phyloP scores from a whole-genome alignment of 2,888 invertebrate species.

The Panopea generosa region DNA sequence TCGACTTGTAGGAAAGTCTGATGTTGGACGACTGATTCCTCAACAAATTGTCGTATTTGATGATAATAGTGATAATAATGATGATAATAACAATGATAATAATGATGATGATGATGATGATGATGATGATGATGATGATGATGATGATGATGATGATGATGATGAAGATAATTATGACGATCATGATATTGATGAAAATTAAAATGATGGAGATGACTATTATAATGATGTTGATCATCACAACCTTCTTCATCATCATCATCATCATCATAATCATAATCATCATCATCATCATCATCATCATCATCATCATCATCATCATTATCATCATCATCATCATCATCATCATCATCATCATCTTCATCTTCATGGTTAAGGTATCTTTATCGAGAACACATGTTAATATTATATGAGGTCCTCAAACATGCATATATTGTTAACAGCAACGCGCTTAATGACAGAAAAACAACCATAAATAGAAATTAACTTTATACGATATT shows the following conservation, averaged over 20 bases:
- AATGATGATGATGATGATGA: constrained; percentile 13
- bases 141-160: constrained; percentile 24
- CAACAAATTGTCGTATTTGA: too few relatives aligned
- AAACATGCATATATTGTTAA: too few relatives aligned
- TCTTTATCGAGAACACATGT: too few relatives aligned
- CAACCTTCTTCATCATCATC: too few relatives aligned
- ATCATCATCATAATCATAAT: too few relatives aligned
- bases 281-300: constrained; percentile 7
- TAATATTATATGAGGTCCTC: too few relatives aligned
- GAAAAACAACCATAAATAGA: too few relatives aligned
- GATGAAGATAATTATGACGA: constrained; percentile 13
- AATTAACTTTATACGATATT: too few relatives aligned
- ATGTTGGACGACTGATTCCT: too few relatives aligned
- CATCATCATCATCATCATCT: constrained; percentile 13
- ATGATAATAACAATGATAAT: constrained; percentile 17
- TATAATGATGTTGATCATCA: not conserved
- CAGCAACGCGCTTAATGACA: too few relatives aligned
- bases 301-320: constrained; percentile 10
- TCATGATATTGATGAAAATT: not conserved
- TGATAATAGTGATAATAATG: constrained; percentile 69
- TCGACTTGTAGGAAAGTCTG: too few relatives aligned
- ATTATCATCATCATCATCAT: not conserved
- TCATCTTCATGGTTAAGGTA: constrained; percentile 10
- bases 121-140: constrained; percentile 20
- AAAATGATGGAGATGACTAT: not conserved